Evolutionary conservation across 1,140 invertebrate species (phyloP).

Genomic region (Gryon sp.): DNA sequence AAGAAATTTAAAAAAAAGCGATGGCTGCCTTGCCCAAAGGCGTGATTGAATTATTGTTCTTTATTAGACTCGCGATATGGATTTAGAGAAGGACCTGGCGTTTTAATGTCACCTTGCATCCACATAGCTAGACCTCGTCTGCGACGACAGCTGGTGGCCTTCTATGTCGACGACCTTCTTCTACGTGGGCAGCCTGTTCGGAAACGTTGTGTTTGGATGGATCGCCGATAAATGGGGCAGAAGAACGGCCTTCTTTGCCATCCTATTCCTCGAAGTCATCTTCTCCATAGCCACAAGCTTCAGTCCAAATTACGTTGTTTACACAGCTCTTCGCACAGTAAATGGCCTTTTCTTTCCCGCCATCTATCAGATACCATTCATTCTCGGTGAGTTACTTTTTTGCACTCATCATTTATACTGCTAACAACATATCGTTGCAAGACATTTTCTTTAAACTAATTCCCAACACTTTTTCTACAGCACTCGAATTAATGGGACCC

Average conservation of each 20-base stretch:
- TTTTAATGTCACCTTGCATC: constrained; percentile 77
- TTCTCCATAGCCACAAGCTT: constrained; percentile 85
- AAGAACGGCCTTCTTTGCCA: constrained; percentile 84
- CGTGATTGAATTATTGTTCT: constrained; percentile 62
- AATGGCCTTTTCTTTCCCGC: constrained; percentile 87
- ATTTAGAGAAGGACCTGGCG: constrained; percentile 61
- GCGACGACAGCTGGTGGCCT: constrained; percentile 83
- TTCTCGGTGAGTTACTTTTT: constrained; percentile 79
- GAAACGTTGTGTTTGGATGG: constrained; percentile 86
- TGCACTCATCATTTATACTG: constrained; percentile 3
- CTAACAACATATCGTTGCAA: background rate
- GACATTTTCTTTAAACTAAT: background rate
- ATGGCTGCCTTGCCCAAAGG: constrained; percentile 55
- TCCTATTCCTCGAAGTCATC: constrained; percentile 84
- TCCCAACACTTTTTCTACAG: constrained; percentile 60
- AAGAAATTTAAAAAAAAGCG: background rate
- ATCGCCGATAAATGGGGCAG: constrained; percentile 87
- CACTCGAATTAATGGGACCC: constrained; percentile 85
- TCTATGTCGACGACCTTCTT: constrained; percentile 84
- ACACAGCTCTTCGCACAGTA: constrained; percentile 82
- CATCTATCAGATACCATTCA: constrained; percentile 85
- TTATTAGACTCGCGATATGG: constrained; percentile 63
- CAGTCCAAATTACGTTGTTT: constrained; percentile 84
- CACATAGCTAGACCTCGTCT: constrained; percentile 84
- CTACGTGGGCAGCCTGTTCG: constrained; percentile 85